phyloP scores from a whole-genome alignment of 1,140 invertebrate species.

The Drosophila nebulosa region DNA sequence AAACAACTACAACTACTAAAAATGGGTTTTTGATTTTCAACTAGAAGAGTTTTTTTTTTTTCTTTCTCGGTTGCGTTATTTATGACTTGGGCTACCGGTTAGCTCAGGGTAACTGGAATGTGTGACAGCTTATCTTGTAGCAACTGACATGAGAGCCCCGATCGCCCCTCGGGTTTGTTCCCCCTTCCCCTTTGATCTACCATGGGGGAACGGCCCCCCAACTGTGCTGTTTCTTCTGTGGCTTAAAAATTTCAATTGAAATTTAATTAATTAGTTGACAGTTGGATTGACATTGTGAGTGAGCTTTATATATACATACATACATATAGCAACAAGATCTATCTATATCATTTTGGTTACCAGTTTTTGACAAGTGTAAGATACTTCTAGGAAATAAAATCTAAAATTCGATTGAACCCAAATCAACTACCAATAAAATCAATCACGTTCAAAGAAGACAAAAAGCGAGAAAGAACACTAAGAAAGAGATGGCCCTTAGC shows the following conservation, averaged over 20 bases:
- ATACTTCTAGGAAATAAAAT: conserved; percentile 55
- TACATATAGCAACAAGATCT: too few relatives aligned
- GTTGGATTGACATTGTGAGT: conserved; percentile 68
- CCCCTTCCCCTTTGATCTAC: conserved; percentile 2
- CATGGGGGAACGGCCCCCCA: conserved; percentile 42
- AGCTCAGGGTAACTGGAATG: conserved; percentile 52
- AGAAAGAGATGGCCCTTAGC: conserved; percentile 37
- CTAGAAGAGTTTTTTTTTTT: conserved; percentile 23
- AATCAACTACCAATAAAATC: conserved; percentile 45
- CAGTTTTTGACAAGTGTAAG: conserved; percentile 57
- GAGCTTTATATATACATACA: conserved; percentile 50
- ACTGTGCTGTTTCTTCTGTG: conserved; percentile 47
- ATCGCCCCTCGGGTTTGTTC: too few relatives aligned
- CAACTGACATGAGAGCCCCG: conserved; percentile 67
- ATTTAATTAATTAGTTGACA: conserved; percentile 80
- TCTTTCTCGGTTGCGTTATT: conserved; percentile 54
- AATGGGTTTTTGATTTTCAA: conserved; percentile 74
- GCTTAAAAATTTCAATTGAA: conserved; percentile 75
- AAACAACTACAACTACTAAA: conserved; percentile 23
- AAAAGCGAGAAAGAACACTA: conserved; percentile 1
- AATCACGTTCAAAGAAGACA: conserved; percentile 47
- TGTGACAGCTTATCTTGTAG: conserved; percentile 78
- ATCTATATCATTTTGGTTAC: conserved; percentile 2
- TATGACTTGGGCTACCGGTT: conserved; percentile 47
- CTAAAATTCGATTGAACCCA: conserved; percentile 14